Base-by-base conservation (phyloP, 2,888 invertebrate genomes). In the Pinctada fucata region DNA sequence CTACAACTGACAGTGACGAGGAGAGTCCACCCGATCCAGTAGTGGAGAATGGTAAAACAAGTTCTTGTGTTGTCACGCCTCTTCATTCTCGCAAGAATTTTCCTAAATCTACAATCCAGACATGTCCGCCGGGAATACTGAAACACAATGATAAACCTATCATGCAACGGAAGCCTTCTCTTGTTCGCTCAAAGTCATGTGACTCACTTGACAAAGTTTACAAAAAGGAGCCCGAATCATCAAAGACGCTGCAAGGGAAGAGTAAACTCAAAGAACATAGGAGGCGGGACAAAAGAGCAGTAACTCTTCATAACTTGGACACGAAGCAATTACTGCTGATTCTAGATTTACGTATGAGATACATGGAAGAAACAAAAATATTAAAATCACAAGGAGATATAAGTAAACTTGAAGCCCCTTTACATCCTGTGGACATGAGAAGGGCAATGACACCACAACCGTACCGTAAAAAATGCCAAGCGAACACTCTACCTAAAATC, bases 291-390 rank as follows among this genome's bases (percentile, higher is more conserved):
- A 82, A 86, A 77, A 79, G 90, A 16, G 90, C 90, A 0, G 88
- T 88, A 67, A 90, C 90, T 13, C 83, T 90, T 6, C 87, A 88
- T 69, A 89, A 87, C 58, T 78, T 90, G 13, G 90, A 90, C 75
- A 85, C 87, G 45, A 86, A 89, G 74, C 89, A 89, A 80, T 82
- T 90, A 45, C 80, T 90, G 84, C 77, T 89, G 64, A 89, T 90
- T 52, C 83, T 89, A 13, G 88, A 86, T 72, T 84, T 90, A 50
- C 89, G 89, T 78, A 88, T 88, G 87, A 76, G 89, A 64, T 90
- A 89, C 76, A 78, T 88, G n/a, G 87, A 90, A 77, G 90, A 90
- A 77, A 86, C 86, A 51, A 83, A 86, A 47, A 78, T 81, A 70
- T 81, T 84, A 45, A 81, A 85, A 72, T 83, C 82, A 47, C 81